Evolutionary conservation across 2,113 vertebrate genomes (phyloP), one percentile per base, ranked within the genome.

Genomic region (Polypterus senegalus): DNA sequence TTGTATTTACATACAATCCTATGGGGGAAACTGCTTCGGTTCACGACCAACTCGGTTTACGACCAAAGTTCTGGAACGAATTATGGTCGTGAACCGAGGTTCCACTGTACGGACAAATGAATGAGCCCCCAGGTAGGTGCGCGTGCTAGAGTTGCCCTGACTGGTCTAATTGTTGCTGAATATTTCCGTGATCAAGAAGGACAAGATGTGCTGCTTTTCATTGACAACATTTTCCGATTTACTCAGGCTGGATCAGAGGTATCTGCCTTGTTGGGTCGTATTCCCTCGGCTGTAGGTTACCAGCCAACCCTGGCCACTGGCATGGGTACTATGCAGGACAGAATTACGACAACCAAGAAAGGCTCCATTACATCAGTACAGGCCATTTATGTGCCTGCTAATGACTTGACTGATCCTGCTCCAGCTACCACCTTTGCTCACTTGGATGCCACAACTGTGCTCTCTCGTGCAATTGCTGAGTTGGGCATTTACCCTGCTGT

Each of bases 71-170:
- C n/a, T n/a, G n/a, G n/a, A n/a, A n/a, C n/a, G n/a, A n/a, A n/a
- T n/a, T n/a, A n/a, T n/a, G n/a, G n/a, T n/a, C n/a, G n/a, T n/a
- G n/a, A n/a, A n/a, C n/a, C n/a, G n/a, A n/a, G n/a, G n/a, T n/a
- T n/a, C n/a, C n/a, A n/a, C n/a, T n/a, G n/a, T 99, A 98, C 0
- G 95, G 96, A 62, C 96, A 99, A 76, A 99, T 98, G 96, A 98
- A 97, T 5, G 96, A 97, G 74, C 95, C 95, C 67, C 95, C 96
- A n/a, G n/a, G n/a, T n/a, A 0, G 96, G 96, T 0, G 94, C 96
- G 65, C 92, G 96, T 0, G 96, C 96, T 75, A 83, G 96, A 43
- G 96, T 99, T 58, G 95, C 96, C 49, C 77, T 98, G 78, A 97
- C 93, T 0, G 96, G 96, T 49, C 71, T 98, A 68, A 93, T 91